Evolutionary conservation across 92 coral and sea anemone species (phyloP).

Genomic region (Montipora capitata): DNA sequence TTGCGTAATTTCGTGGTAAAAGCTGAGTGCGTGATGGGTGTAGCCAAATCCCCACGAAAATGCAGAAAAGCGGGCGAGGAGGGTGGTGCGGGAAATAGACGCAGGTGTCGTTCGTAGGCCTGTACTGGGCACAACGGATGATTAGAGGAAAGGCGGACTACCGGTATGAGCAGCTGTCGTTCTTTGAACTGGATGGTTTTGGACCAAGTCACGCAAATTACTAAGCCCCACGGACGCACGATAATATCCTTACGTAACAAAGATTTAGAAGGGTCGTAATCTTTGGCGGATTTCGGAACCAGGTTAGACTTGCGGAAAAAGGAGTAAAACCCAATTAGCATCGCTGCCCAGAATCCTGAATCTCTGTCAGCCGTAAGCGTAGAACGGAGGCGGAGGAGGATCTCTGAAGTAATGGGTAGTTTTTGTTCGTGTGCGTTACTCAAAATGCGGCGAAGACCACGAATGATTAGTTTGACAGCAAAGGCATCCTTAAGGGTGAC

Average conservation of each 20-base stretch:
- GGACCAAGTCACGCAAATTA: background rate
- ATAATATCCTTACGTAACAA: constrained; percentile 4
- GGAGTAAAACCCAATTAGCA: constrained; percentile 8
- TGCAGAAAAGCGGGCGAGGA: background rate
- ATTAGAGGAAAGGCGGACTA: background rate
- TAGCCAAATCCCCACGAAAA: background rate
- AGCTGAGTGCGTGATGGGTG: constrained; percentile 6
- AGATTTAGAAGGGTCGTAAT: too few species aligned
- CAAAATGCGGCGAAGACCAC: background rate
- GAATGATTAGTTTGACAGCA: constrained; percentile 4
- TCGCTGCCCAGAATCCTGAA: constrained; percentile 28
- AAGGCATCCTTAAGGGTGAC: constrained; percentile 27
- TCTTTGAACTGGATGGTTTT: constrained; percentile 12
- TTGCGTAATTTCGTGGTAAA: constrained; percentile 10
- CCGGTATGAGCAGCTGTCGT: background rate
- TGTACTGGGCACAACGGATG: background rate
- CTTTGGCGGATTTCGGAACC: background rate
- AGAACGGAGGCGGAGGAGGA: too few species aligned
- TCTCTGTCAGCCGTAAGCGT: too few species aligned
- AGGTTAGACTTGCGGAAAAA: constrained; percentile 25
- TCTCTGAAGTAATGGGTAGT: too few species aligned
- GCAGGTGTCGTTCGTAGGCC: background rate
- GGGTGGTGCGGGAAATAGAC: background rate
- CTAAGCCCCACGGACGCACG: constrained; percentile 14
- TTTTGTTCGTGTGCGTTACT: too few species aligned